These are phyloP conservation scores for Ammospiza caudacuta DNA, from an alignment of 2,113 vertebrate genomes.

Conservation along the genomic window DNA sequence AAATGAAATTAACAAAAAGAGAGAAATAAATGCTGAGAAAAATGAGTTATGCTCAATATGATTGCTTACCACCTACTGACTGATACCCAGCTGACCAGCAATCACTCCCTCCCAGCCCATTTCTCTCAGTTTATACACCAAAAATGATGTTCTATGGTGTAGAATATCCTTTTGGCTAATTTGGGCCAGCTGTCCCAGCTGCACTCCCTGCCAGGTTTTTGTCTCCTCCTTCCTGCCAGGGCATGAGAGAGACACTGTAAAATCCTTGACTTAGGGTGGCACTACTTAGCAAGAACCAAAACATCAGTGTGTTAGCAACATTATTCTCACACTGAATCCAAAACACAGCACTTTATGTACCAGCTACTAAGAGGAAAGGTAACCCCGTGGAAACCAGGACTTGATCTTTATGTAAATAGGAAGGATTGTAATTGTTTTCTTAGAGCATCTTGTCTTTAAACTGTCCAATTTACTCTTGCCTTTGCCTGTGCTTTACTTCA, in stretches of 20 bases:
- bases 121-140: neutral
- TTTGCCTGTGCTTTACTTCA: neutral
- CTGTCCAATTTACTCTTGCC: neutral
- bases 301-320: neutral
- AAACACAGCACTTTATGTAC: neutral
- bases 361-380: neutral
- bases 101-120: neutral
- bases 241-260: neutral
- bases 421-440: neutral
- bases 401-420: neutral
- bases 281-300: neutral
- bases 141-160: accelerated
- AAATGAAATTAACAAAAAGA: neutral
- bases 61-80: neutral
- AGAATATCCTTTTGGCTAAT: neutral
- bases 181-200: neutral
- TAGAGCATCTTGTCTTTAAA: neutral
- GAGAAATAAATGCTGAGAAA: neutral
- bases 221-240: neutral
- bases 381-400: neutral
- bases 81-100: neutral
- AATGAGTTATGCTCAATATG: neutral
- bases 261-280: neutral
- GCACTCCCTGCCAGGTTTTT: neutral
- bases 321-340: neutral